Evolutionary conservation across 2,888 invertebrate genomes (phyloP), one percentile per base, ranked within the genome.

Genomic region (Diadromus collaris): DNA sequence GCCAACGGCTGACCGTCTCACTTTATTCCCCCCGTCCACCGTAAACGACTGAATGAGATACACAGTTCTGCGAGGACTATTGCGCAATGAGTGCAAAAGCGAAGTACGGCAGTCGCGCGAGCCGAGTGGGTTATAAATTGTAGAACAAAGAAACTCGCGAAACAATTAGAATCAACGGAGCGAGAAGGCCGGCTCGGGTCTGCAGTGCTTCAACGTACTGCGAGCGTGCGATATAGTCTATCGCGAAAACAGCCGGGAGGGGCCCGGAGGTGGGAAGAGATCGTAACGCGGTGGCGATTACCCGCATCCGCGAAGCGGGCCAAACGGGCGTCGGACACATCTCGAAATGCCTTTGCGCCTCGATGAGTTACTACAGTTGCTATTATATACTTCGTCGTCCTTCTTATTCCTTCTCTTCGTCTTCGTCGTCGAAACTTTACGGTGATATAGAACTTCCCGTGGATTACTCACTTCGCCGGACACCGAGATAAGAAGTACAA

Each of bases 61-160:
- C 38, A 24, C 21, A 48, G n/a, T 19, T 69, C 24, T 9, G 7
- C 29, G 19, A 58, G 41, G 19, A 19, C 38, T 60, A 58, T 74
- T 65, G 56, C 51, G 58, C 63, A 73, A 69, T 46, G 51, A 64
- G 46, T 68, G 78, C 68, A 41, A 68, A 68, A 56, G 48, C 41
- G 56, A 48, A 27, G 56, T 27, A 27, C 7, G 27, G 56, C 29
- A n/a, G 24, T 41, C 13, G 32, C n/a, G 10, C 34, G 60, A 19
- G 34, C 32, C 34, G 56, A 51, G 24, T 29, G 56, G 32, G 56
- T 73, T 54, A 69, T 68, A 79, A 76, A 76, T 73, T 73, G 48
- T 46, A 56, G 76, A 76, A 81, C 78, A 81, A 81, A 81, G 70
- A 76, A 63, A 81, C 56, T 58, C 64, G 78, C 73, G 76, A 72